phyloP scores from a whole-genome alignment of 2,113 vertebrate genomes.

The Polypterus senegalus region DNA sequence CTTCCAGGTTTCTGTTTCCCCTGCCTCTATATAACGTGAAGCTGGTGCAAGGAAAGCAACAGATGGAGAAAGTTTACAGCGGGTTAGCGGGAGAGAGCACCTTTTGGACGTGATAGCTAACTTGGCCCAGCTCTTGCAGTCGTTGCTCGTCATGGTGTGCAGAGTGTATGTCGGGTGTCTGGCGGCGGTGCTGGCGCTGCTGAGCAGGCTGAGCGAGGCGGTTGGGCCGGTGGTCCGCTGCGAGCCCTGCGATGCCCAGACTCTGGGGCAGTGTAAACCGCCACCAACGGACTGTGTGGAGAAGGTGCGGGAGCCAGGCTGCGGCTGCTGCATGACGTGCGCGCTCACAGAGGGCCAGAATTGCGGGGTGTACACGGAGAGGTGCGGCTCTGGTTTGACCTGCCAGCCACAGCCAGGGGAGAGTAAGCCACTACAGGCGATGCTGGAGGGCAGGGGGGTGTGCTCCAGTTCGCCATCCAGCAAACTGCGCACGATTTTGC shows the following conservation, averaged over 20 bases:
- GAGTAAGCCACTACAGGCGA: slow-evolving; percentile 65
- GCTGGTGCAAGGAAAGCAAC: slow-evolving; percentile 27
- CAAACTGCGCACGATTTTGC: slow-evolving; percentile 27
- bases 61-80: slow-evolving; percentile 41
- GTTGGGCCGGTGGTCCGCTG: slow-evolving; percentile 70
- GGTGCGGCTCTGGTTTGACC: slow-evolving; percentile 62
- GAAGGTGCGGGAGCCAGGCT: slow-evolving; percentile 72
- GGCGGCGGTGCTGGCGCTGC: slow-evolving; percentile 41
- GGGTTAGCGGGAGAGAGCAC: slow-evolving; percentile 22
- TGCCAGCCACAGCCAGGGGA: slow-evolving; percentile 63
- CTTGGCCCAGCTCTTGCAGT: slow-evolving; percentile 26
- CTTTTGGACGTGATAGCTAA: slow-evolving; percentile 40
- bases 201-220: slow-evolving; percentile 39
- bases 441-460: slow-evolving; percentile 73
- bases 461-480: slow-evolving; percentile 53
- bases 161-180: slow-evolving; percentile 48
- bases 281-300: slow-evolving; percentile 60
- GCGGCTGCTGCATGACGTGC: slow-evolving; percentile 84
- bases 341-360: slow-evolving; percentile 55
- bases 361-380: slow-evolving; percentile 81
- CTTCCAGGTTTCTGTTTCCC: slow-evolving; percentile 39
- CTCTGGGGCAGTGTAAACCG: slow-evolving; percentile 64
- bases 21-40: slow-evolving; percentile 65
- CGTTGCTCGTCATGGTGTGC: slow-evolving; percentile 53
- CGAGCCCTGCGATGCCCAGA: slow-evolving; percentile 68